Evolutionary conservation across 2,888 invertebrate genomes (phyloP), one percentile per base, ranked within the genome.

Genomic region (Melanchra persicariae): DNA sequence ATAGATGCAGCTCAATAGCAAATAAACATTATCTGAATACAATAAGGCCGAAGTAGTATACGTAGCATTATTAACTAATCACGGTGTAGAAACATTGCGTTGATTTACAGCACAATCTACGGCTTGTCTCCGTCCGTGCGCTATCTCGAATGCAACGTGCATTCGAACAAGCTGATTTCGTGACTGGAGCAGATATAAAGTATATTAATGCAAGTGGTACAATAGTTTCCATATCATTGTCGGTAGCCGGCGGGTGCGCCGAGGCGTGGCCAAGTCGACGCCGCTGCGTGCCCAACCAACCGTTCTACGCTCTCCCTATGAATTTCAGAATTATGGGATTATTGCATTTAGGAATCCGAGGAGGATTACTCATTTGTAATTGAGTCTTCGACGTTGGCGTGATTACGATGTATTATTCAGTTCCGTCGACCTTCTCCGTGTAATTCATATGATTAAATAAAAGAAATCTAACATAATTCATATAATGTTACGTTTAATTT

Each of bases 141-240:
- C 63, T 83, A 82, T 82, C 80, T 81, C 62, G 80, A 85, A 85
- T 79, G 81, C 85, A 87, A 82, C 83, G 75, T 87, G 85, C 82
- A 85, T 79, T 85, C 63, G 67, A 82, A 81, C 82, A 75, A 79
- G 75, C 62, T 59, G 77, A 85, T 87, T 87, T 88, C 86, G 87
- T 89, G 88, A 88, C 89, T 88, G 51, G 68, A 75, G 70, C 80
- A 85, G 84, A 87, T 87, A 84, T 87, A 83, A 83, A 79, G 68
- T 82, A 84, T 84, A 82, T 87, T 84, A 85, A 85, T 85, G 86
- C 84, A 86, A 87, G 84, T 85, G 84, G 84, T 87, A 91, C 87
- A 89, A 91, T 90, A 88, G 89, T 88, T 89, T 89, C 83, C 88
- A 90, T 90, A 88, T 89, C 85, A 87, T 88, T 87, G 86, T 87